phyloP scores from a whole-genome alignment of 2,888 invertebrate species.

The Lepas anatifera region DNA sequence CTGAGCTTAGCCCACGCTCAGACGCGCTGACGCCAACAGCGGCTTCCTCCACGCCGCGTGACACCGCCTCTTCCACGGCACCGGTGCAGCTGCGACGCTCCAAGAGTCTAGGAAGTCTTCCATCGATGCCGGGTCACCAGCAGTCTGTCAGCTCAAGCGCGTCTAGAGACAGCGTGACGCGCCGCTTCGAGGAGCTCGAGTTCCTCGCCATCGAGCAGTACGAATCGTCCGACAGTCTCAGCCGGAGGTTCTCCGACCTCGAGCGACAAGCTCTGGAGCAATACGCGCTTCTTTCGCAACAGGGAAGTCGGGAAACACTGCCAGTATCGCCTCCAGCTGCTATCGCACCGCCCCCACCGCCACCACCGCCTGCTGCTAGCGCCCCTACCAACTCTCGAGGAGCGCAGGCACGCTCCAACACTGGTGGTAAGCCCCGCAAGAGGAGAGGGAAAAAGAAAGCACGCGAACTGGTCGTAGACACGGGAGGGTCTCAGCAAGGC shows the following conservation, averaged over 20 bases:
- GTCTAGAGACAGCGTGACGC: background rate
- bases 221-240: background rate
- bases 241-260: conserved; percentile 1
- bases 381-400: background rate
- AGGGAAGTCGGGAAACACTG: background rate
- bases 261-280: background rate
- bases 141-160: background rate
- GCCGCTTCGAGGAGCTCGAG: conserved; percentile 3
- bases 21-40: background rate
- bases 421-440: background rate
- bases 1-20: background rate
- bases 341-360: background rate
- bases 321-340: no score
- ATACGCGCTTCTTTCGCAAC: background rate
- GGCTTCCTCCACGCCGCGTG: background rate
- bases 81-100: background rate
- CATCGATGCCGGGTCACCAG: background rate
- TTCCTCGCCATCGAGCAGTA: conserved; percentile 8
- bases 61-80: background rate
- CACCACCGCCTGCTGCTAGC: background rate
- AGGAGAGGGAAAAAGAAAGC: background rate
- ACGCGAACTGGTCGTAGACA: background rate
- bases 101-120: background rate
- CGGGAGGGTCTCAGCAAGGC: background rate
- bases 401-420: background rate